These are phyloP conservation scores for Muscicapa comitata DNA, from an alignment of 2,797 vertebrate species.

Conservation along the genomic window DNA sequence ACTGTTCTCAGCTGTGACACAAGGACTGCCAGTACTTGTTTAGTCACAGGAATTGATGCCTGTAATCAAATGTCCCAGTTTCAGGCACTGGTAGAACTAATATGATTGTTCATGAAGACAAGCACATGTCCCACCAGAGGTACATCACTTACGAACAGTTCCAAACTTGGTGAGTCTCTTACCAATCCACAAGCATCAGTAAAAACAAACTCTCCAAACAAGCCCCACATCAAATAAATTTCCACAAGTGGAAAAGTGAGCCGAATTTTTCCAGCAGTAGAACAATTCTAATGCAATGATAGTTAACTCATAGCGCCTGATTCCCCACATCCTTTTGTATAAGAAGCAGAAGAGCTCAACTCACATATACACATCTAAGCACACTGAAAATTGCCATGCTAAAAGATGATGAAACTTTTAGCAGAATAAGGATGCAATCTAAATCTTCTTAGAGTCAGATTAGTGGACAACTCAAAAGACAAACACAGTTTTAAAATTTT, in stretches of 20 bases:
- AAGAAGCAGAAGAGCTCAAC: background rate
- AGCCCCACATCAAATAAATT: background rate
- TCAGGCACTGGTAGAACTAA: background rate
- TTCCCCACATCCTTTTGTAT: background rate
- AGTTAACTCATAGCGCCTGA: background rate
- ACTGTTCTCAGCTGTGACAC: background rate
- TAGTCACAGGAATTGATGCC: fast-evolving
- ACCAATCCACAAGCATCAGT: background rate
- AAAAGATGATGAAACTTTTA: background rate
- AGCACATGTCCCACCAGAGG: background rate
- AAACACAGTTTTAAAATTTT: background rate
- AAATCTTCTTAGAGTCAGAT: background rate
- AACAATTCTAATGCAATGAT: background rate
- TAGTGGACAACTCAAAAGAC: background rate
- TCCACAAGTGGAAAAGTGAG: background rate
- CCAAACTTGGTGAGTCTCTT: background rate
- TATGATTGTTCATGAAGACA: background rate
- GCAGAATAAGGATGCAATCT: background rate
- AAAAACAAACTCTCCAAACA: background rate
- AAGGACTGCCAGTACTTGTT: background rate
- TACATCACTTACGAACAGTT: background rate
- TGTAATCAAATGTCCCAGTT: background rate
- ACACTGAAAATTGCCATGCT: background rate
- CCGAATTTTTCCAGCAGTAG: background rate
- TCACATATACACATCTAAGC: background rate